Base-by-base conservation (phyloP, 1,140 invertebrate species). In the Onthophagus taurus region DNA sequence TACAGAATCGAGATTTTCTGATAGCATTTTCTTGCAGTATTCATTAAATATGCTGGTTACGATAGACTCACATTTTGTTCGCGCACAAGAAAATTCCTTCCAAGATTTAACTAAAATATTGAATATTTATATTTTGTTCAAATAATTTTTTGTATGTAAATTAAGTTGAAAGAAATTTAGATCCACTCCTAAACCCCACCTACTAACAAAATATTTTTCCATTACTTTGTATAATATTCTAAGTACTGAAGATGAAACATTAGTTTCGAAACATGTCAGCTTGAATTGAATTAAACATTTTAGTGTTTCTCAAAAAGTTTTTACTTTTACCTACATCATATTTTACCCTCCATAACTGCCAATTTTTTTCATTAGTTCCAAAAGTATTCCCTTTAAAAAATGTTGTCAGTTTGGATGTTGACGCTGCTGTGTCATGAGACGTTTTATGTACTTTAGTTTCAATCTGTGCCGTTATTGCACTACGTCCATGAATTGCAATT, bases 291-390 rank as follows among this genome's bases (percentile, higher is more conserved):
- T n/a, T n/a, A n/a, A n/a, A n/a, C n/a, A n/a, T n/a, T n/a, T n/a
- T n/a, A n/a, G n/a, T n/a, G n/a, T n/a, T n/a, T n/a, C n/a, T n/a
- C n/a, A n/a, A n/a, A n/a, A n/a, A n/a, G n/a, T n/a, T n/a, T n/a
- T n/a, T n/a, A n/a, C n/a, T n/a, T n/a, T n/a, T n/a, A n/a, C n/a
- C n/a, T n/a, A n/a, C n/a, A 37, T 17, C 9, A 9, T 9, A 37
- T 17, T 7, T 9, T 20, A 33, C 31, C 31, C 31, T 33, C 18
- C 35, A 37, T 41, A 41, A 41, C 23, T 24, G n/a, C 38, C 19
- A 41, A 26, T 41, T 41, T 41, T 41, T 41, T 41, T 41, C 35
- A 37, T 37, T 37, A 37, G 35, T 37, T 37, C 35, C 35, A 37
- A 37, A 37, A 16, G 17, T 37, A 37, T 37, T 37, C 9, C 35